These are phyloP conservation scores for Oncorhynchus mykiss DNA, from an alignment of 2,113 vertebrate genomes.

Conservation along the genomic window DNA sequence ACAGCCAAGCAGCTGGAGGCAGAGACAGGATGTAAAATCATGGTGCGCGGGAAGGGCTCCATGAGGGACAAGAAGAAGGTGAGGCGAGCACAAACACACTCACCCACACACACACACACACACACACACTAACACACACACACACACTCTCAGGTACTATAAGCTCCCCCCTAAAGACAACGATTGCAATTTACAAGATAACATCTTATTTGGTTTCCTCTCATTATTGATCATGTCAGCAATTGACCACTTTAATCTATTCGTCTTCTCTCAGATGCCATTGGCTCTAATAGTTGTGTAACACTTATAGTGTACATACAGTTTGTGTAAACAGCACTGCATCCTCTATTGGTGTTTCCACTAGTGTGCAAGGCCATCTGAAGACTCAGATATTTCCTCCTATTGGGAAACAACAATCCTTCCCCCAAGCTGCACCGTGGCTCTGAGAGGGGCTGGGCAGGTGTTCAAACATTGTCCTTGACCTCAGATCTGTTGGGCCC, in stretches of 20 bases:
- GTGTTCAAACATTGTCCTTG: constrained; percentile 62
- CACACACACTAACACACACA: background rate
- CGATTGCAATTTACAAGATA: constrained; percentile 1
- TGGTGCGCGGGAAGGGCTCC: constrained; percentile 91
- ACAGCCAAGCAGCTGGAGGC: constrained; percentile 90
- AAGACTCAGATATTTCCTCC: constrained; percentile 12
- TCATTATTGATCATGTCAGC: background rate
- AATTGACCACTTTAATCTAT: background rate
- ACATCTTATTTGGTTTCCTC: background rate
- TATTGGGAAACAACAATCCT: constrained; percentile 22
- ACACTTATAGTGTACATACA: background rate
- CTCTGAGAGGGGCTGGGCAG: constrained; percentile 42
- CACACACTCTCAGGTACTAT: background rate
- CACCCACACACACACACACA: background rate
- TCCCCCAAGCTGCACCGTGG: constrained; percentile 11
- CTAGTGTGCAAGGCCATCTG: constrained; percentile 1
- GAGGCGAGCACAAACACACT: constrained; percentile 38
- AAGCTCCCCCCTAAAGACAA: background rate
- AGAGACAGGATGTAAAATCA: constrained; percentile 92
- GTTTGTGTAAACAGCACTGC: background rate
- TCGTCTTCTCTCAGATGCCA: background rate
- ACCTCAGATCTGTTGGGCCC: constrained; percentile 35
- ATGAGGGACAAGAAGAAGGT: constrained; percentile 95
- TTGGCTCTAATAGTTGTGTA: background rate
- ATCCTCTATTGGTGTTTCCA: background rate